Evolutionary conservation across 2,797 vertebrate species (phyloP), one percentile per base, ranked within the genome.

Genomic region (Alfaro cultratus): DNA sequence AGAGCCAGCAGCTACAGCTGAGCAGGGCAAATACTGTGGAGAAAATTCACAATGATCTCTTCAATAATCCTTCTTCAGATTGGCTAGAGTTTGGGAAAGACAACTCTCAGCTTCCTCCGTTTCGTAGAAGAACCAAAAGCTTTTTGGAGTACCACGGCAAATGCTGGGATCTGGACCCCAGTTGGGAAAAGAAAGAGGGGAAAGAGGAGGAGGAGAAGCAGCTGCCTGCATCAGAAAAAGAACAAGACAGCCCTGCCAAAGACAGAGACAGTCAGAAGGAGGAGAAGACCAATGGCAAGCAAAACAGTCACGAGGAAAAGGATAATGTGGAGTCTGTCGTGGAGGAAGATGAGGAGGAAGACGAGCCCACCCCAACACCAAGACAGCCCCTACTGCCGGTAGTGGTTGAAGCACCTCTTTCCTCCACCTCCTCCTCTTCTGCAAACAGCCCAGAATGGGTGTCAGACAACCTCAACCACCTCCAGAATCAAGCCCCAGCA

Each of bases 71-170:
- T 74, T 93, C 95, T 91, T 97, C 96, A 70, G 97, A 98, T 93
- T 98, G 97, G 96, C 95, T 96, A 73, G 97, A 97, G 79, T 94
- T 96, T 68, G 96, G 94, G 41, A 98, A 97, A 85, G 97, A 98
- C 82, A 96, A 96, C 5, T 95, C 95, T 26, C 97, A 97, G 70
- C 94, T 96, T 81, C 95, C 95, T 1, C 89, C 91, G 0, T 94
- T 95, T 83, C 90, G 96, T 4, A 96, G 97, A 87, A 96, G 97
- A 91, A 98, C 97, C 94, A 99, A 98, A 95, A 99, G 97, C 94
- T 98, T 99, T 93, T 94, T 99, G 79, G 97, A 98, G 86, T 98
- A 97, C 93, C 97, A 97, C 76, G 96, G 95, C 81, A 95, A 96
- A 73, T 92, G 83, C 80, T 93, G 88, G 90, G 92, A 94, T 68